Percentiles rank a stretch among this genome's conserved stretches.
Evolutionary conservation across 2,888 invertebrate species (phyloP).

Genomic region (Baccha elongata): DNA sequence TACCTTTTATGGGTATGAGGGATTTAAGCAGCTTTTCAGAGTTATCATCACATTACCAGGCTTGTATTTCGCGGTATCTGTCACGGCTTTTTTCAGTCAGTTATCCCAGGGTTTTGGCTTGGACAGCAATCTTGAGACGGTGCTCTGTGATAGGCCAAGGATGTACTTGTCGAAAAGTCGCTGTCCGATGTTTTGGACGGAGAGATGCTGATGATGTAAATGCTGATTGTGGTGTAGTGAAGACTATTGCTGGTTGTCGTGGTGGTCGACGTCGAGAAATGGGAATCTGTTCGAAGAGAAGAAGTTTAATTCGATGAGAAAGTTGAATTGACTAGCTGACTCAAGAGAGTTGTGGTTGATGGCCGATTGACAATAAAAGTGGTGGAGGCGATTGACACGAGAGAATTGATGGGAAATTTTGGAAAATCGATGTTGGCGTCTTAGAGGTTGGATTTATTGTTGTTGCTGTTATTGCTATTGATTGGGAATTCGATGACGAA

Average conservation of each 20-base stretch:
- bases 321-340: conserved; percentile 82
- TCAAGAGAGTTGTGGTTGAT: conserved; percentile 83
- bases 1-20: conserved; percentile 99
- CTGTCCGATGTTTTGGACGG: conserved; percentile 96
- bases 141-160: conserved; percentile 97
- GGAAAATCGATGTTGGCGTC: conserved; percentile 79
- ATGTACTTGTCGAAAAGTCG: conserved; percentile 99
- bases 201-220: conserved; percentile 75
- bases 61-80: conserved; percentile 99
- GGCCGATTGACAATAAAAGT: conserved; percentile 76
- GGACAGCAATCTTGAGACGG: conserved; percentile 98
- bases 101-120: conserved; percentile 99
- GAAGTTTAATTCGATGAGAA: conserved; percentile 78
- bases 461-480: conserved; percentile 71
- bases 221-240: conserved; percentile 75
- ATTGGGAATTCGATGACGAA: conserved; percentile 83
- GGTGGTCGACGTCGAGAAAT: conserved; percentile 45
- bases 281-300: conserved; percentile 78
- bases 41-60: conserved; percentile 99
- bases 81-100: conserved; percentile 99
- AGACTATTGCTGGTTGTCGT: conserved; percentile 72
- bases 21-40: conserved; percentile 98
- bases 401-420: conserved; percentile 76
- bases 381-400: conserved; percentile 75
- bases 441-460: conserved; percentile 77